These are phyloP conservation scores for Apamea epomidion DNA, from an alignment of 2,888 invertebrate genomes.

Conservation along the genomic window DNA sequence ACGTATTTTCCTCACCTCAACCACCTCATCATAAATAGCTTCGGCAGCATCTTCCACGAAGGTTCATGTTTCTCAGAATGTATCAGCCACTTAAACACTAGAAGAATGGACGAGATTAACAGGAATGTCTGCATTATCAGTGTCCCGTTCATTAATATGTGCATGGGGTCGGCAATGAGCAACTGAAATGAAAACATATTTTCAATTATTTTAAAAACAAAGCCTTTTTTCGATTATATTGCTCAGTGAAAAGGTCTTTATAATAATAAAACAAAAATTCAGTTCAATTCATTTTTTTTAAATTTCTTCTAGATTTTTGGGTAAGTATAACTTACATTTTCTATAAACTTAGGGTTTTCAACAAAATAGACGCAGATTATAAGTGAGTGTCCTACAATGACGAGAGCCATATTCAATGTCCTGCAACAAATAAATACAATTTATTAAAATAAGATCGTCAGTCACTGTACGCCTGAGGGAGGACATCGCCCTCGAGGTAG, in stretches of 20 bases:
- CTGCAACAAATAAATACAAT: slow-evolving; percentile 30
- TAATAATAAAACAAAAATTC: too few relatives aligned
- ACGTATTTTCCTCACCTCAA: slow-evolving; percentile 64
- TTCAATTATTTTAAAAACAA: not conserved
- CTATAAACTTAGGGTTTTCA: slow-evolving; percentile 61
- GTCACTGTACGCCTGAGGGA: not conserved
- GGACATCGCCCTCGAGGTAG: not conserved
- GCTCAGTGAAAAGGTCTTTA: not conserved
- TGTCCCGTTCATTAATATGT: slow-evolving; percentile 63
- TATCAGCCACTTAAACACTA: slow-evolving; percentile 67
- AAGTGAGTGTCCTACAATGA: slow-evolving; percentile 57
- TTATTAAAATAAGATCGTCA: not conserved
- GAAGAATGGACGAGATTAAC: slow-evolving; percentile 69
- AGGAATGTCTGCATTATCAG: slow-evolving; percentile 72
- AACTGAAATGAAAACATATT: slow-evolving; percentile 41
- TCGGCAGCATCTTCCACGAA: slow-evolving; percentile 64
- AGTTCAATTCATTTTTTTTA: too few relatives aligned
- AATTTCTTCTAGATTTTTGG: not conserved
- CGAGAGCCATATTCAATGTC: slow-evolving; percentile 17
- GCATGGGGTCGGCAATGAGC: not conserved
- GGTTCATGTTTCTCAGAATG: slow-evolving; percentile 58
- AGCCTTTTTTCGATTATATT: not conserved
- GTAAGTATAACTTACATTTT: slow-evolving; percentile 63
- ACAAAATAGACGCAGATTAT: slow-evolving; percentile 5
- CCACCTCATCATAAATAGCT: slow-evolving; percentile 68